phyloP scores from a whole-genome alignment of 2,888 invertebrate species.

The Lithophane semibrunnea region DNA sequence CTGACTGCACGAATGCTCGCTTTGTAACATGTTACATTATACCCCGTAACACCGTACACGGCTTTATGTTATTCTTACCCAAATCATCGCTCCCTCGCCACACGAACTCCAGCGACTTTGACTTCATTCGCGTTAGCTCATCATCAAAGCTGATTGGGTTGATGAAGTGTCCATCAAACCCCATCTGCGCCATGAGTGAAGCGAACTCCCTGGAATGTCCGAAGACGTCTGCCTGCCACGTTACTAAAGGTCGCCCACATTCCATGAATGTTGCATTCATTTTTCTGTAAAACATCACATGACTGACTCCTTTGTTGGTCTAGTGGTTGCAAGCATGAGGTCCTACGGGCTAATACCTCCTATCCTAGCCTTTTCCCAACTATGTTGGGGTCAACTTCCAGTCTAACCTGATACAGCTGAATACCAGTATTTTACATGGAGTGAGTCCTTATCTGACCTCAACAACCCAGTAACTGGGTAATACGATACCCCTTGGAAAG shows the following conservation, averaged over 20 bases:
- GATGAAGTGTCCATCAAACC: conserved; percentile 95
- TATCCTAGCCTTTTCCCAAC: background rate
- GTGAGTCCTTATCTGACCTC: background rate
- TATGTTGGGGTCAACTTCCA: background rate
- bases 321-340: background rate
- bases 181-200: conserved; percentile 91
- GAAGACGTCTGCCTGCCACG: conserved; percentile 95
- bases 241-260: conserved; percentile 93
- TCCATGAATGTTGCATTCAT: conserved; percentile 92
- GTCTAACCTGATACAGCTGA: background rate
- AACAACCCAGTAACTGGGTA: background rate
- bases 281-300: conserved; percentile 72
- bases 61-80: conserved; percentile 83
- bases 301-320: background rate
- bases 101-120: conserved; percentile 94
- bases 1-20: too few relatives aligned
- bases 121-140: conserved; percentile 91
- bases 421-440: background rate
- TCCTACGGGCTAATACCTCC: too few relatives aligned
- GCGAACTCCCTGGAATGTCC: conserved; percentile 96
- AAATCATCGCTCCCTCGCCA: conserved; percentile 94
- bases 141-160: conserved; percentile 96
- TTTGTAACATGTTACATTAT: too few relatives aligned
- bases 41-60: too few relatives aligned
- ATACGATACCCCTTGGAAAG: too few relatives aligned